These are phyloP conservation scores for Melanotaenia trifasciata DNA, from an alignment of 2,797 vertebrate species.

Conservation along the genomic window DNA sequence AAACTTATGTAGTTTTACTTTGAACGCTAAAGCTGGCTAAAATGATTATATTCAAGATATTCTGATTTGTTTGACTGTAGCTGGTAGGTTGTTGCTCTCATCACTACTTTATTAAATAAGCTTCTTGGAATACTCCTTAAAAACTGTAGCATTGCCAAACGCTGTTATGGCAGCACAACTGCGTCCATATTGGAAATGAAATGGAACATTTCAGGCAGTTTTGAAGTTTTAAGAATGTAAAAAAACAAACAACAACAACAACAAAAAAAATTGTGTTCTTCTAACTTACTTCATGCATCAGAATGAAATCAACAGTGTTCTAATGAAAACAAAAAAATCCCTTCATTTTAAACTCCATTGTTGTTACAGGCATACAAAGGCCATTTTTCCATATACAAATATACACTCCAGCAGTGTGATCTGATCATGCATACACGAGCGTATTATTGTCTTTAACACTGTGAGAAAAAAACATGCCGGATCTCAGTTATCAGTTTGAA, in stretches of 20 bases:
- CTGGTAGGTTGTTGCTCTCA: no score
- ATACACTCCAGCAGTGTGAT: neutral
- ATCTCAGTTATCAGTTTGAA: conserved; percentile 52
- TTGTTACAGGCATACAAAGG: neutral
- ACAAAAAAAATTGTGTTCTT: no score
- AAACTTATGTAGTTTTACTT: no score
- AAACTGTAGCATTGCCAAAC: neutral
- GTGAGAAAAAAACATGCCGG: conserved; percentile 30
- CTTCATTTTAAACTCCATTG: neutral
- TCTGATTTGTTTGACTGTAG: no score
- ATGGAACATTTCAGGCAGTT: neutral
- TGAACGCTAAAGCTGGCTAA: no score
- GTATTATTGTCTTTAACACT: conserved; percentile 13
- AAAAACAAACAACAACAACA: no score
- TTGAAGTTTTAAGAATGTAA: neutral
- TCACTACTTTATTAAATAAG: no score
- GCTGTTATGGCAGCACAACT: no score
- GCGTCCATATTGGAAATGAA: no score
- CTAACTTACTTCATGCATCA: neutral
- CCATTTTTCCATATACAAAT: neutral
- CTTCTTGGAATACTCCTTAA: no score
- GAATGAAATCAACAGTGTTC: neutral
- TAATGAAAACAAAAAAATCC: neutral
- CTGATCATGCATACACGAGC: neutral
- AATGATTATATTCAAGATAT: no score